Evolutionary conservation across 2,113 vertebrate genomes (phyloP), one percentile per base, ranked within the genome.

Genomic region (Thymallus thymallus): DNA sequence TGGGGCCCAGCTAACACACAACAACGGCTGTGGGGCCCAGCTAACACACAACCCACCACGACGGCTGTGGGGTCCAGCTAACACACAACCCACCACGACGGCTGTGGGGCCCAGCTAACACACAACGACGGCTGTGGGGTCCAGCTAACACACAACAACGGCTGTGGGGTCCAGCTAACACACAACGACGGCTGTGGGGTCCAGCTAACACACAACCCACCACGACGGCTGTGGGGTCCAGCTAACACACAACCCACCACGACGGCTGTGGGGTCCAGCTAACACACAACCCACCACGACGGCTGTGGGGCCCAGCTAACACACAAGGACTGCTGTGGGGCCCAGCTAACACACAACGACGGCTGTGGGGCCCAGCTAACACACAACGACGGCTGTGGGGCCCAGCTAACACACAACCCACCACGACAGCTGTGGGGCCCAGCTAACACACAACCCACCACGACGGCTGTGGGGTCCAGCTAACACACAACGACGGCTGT

Each of bases 371-470:
- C 91, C 91, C 89, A 94, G 94, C 94, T n/a, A 94, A 95, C 94
- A 93, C 94, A 94, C 92, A 93, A 93, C 91, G 92, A 94, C 91
- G 92, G 92, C 93, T 93, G 94, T 92, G 91, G 91, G 93, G 86
- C 91, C 91, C 89, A 94, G 94, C 94, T n/a, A n/a, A n/a, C 93
- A 94, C 92, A 94, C 92, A 94, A 95, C 94, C 93, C 94, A 94
- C 92, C 94, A 93, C 91, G 92, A 94, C 91, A 92, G 92, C 93
- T 93, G 94, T 92, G 91, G 91, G 93, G 86, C 91, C 91, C 89
- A 94, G 94, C 94, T n/a, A n/a, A n/a, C 93, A 94, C 92, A 94
- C 92, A 94, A 95, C 94, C 93, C 94, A 94, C 92, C 94, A 93
- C 91, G 92, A 94, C 91, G 92, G 92, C 93, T 93, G 94, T 92